These are phyloP conservation scores for Drosophila hydei DNA, from an alignment of 1,140 invertebrate genomes.

Conservation along the genomic window DNA sequence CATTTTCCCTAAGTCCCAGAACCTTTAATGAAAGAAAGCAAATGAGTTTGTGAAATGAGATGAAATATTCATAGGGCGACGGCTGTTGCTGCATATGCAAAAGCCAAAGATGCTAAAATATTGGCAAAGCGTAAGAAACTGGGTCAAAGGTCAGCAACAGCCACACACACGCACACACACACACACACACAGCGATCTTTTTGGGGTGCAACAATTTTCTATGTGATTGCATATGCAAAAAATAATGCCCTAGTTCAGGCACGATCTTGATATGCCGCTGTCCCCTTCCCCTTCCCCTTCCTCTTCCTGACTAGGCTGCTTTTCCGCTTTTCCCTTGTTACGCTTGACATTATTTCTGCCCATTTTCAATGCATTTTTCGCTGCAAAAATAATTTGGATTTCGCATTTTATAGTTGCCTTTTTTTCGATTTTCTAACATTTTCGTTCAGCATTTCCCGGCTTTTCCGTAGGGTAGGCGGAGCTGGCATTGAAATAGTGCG, in stretches of 20 bases:
- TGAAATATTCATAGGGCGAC: conserved; percentile 48
- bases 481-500: conserved; percentile 39
- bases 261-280: conserved; percentile 4
- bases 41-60: conserved; percentile 58
- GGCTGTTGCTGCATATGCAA: conserved; percentile 49
- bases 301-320: not conserved
- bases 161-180: conserved; percentile 38
- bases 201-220: conserved; percentile 62
- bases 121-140: conserved; percentile 59
- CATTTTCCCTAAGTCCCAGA: conserved; percentile 25
- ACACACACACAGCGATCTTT: conserved; percentile 5
- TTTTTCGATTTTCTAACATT: conserved; percentile 51
- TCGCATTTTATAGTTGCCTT: conserved; percentile 50
- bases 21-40: conserved; percentile 32
- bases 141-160: conserved; percentile 60
- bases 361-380: conserved; percentile 70
- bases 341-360: conserved; percentile 66
- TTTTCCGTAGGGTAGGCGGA: conserved; percentile 21
- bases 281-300: conserved; percentile 23
- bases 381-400: conserved; percentile 50
- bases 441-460: conserved; percentile 29
- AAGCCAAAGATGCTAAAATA: conserved; percentile 67
- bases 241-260: conserved; percentile 16
- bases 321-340: conserved; percentile 43
- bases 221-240: conserved; percentile 71